Conservation (phyloP, 1,140 invertebrate genomes). For the Macrobrachium rosenbergii region DNA sequence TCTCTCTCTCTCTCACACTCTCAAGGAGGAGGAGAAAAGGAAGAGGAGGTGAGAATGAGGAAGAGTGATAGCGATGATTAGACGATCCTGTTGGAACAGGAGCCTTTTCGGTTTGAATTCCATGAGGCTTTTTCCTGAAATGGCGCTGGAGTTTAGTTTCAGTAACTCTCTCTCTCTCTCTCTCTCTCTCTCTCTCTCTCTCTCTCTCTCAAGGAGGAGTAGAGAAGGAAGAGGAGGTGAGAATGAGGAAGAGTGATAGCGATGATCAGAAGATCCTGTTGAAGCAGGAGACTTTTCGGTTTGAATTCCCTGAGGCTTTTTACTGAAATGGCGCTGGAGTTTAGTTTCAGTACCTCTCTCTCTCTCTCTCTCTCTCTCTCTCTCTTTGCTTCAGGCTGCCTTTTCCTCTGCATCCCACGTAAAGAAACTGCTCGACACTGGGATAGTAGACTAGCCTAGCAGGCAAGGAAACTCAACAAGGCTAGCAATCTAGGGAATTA, state of each 20-base stretch:
- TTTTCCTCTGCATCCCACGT: too few species aligned
- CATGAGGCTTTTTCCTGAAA: too few species aligned
- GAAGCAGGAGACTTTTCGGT: neutral
- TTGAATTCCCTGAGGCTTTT: too few species aligned
- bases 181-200: conserved; percentile 24
- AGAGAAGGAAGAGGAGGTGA: neutral
- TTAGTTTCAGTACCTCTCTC: too few species aligned
- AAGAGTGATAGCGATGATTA: neutral
- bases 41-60: neutral
- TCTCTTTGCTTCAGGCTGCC: too few species aligned
- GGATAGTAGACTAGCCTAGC: too few species aligned
- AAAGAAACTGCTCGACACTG: too few species aligned
- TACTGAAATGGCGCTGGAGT: too few species aligned
- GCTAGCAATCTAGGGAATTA: too few species aligned
- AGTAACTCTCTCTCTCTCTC: too few species aligned
- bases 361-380: neutral
- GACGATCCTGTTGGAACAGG: neutral
- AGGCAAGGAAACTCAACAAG: too few species aligned
- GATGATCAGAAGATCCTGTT: neutral
- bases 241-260: neutral
- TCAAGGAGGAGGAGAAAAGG: neutral
- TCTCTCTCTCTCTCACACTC: conserved; percentile 15
- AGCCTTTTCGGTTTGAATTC: neutral
- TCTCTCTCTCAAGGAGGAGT: neutral
- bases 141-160: too few species aligned